These are phyloP conservation scores for Gobio gobio DNA, from an alignment of 2,113 vertebrate species.

Conservation along the genomic window DNA sequence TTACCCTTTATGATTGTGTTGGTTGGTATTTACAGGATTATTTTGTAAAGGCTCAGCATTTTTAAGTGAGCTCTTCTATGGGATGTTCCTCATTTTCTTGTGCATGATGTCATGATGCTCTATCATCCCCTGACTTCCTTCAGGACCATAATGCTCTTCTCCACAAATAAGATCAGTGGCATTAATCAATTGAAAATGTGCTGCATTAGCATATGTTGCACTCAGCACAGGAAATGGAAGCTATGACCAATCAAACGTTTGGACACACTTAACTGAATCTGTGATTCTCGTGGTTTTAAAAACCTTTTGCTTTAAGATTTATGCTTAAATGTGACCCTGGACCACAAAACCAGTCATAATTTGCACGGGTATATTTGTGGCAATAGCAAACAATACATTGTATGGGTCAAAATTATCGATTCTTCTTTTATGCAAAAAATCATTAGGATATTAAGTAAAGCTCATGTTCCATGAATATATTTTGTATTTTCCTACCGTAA, in stretches of 20 bases:
- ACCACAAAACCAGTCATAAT: no score
- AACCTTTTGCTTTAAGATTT: no score
- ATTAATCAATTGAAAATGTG: conserved; percentile 72
- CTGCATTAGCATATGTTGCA: conserved; percentile 64
- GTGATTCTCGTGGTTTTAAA: no score
- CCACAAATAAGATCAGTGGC: conserved; percentile 67
- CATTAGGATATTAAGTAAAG: no score
- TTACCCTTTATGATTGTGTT: neutral
- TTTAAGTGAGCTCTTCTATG: conserved; percentile 44
- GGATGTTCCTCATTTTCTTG: conserved; percentile 38
- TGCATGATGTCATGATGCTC: conserved; percentile 49
- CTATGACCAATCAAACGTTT: neutral
- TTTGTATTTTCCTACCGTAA: no score
- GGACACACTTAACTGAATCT: neutral
- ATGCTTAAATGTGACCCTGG: no score
- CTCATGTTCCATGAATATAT: no score
- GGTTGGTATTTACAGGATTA: neutral
- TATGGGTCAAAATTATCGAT: no score
- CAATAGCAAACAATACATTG: no score
- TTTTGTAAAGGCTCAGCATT: conserved; percentile 21
- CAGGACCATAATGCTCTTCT: conserved; percentile 69
- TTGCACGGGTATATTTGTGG: no score
- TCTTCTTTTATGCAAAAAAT: no score
- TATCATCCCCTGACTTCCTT: conserved; percentile 44
- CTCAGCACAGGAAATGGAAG: neutral